Percentiles rank a stretch among this genome's conserved stretches.
These are phyloP conservation scores for Micronisus gabar DNA, from an alignment of 2,113 vertebrate genomes.

Conservation along the genomic window DNA sequence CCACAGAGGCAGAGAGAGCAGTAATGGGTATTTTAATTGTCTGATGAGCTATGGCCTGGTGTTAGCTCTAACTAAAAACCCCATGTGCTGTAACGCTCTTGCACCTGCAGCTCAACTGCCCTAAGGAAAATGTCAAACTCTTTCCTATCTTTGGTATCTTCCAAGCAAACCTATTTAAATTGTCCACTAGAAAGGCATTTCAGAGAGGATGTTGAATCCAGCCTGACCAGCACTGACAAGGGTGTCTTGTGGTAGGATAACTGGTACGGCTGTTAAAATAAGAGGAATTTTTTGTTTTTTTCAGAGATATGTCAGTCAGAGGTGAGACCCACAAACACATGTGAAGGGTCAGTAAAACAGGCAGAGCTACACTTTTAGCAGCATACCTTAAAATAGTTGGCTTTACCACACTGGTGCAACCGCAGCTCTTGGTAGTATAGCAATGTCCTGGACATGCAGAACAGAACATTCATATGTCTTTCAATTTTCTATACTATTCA, in stretches of 20 bases:
- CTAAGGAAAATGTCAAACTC: not conserved
- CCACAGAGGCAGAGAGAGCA: not conserved
- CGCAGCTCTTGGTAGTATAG: not conserved
- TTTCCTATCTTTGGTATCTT: not conserved
- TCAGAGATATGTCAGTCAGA: not conserved
- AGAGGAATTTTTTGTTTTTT: not conserved
- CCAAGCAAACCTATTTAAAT: not conserved
- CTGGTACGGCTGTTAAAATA: not conserved
- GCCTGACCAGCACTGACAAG: not conserved
- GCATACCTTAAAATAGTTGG: not conserved
- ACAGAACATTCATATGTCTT: not conserved
- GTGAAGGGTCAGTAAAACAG: not conserved
- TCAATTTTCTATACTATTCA: not conserved
- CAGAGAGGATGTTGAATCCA: not conserved
- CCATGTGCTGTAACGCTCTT: rapidly evolving
- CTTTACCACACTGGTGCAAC: not conserved
- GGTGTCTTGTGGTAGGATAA: not conserved
- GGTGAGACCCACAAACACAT: not conserved
- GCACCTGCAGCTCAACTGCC: not conserved
- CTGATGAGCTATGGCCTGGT: not conserved
- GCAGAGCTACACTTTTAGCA: not conserved
- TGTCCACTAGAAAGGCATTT: not conserved
- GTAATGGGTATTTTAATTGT: not conserved
- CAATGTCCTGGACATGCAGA: not conserved
- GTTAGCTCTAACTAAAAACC: not conserved